These are phyloP conservation scores for Siphamia tubifer DNA, from an alignment of 2,113 vertebrate species.

Conservation along the genomic window DNA sequence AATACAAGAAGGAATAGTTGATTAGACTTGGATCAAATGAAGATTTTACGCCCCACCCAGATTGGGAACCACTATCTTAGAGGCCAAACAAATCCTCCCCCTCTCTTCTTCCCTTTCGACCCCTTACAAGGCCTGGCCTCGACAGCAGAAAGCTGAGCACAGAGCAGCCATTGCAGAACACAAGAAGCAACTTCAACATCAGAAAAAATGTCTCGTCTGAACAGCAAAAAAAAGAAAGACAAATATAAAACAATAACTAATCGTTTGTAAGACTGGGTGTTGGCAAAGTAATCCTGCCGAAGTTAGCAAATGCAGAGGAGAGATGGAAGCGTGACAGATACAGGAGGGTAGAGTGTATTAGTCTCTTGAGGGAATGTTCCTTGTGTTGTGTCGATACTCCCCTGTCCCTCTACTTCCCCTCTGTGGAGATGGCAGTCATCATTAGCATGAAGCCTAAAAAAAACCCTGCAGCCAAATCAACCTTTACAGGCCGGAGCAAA, in stretches of 20 bases:
- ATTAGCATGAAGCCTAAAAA: slow-evolving; percentile 9
- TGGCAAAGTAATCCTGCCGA: slow-evolving; percentile 32
- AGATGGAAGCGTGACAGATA: slow-evolving; percentile 10
- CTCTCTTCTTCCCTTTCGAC: neutral
- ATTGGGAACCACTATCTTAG: neutral
- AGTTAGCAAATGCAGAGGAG: slow-evolving; percentile 13
- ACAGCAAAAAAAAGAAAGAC: slow-evolving; percentile 35
- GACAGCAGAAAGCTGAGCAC: slow-evolving; percentile 69
- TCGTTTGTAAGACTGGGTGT: slow-evolving; percentile 34
- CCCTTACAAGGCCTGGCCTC: slow-evolving; percentile 1
- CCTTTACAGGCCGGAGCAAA: slow-evolving; percentile 19
- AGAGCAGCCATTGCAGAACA: slow-evolving; percentile 67
- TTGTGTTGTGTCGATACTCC: slow-evolving; percentile 47
- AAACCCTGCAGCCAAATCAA: slow-evolving; percentile 8
- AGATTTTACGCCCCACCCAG: neutral
- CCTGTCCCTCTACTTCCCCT: slow-evolving; percentile 24
- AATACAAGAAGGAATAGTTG: no score
- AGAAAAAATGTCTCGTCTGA: slow-evolving; percentile 81
- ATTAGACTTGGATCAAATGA: no score
- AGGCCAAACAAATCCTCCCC: neutral
- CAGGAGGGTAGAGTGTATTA: neutral
- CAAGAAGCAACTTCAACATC: slow-evolving; percentile 80
- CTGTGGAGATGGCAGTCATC: slow-evolving; percentile 34
- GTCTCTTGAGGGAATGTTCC: slow-evolving; percentile 56
- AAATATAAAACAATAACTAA: slow-evolving; percentile 62